Percentiles rank a stretch among this genome's conserved stretches.
phyloP scores from a whole-genome alignment of 1,140 invertebrate genomes.

The Heliconius nattereri region DNA sequence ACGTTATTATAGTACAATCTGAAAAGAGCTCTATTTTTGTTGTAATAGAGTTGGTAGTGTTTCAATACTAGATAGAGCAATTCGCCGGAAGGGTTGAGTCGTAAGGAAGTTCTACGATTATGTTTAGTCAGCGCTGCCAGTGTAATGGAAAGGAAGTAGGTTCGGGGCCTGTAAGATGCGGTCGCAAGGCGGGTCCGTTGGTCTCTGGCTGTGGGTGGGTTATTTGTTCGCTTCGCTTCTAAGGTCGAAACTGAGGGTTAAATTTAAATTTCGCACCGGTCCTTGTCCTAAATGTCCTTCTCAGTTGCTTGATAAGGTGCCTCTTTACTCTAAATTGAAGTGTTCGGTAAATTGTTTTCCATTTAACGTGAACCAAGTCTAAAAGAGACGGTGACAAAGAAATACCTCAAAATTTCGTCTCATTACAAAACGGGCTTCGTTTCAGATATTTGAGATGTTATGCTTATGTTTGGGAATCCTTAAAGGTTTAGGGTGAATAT shows the following conservation, averaged over 20 bases:
- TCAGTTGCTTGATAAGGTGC: conserved; percentile 69
- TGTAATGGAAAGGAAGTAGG: conserved; percentile 81
- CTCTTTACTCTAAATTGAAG: conserved; percentile 75
- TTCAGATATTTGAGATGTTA: conserved; percentile 30
- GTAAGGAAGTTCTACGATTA: conserved; percentile 81
- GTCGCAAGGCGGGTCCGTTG: conserved; percentile 74
- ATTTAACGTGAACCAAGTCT: conserved; percentile 36
- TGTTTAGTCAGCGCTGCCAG: conserved; percentile 78
- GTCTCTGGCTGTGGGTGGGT: conserved; percentile 54
- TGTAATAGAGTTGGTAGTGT: conserved; percentile 48
- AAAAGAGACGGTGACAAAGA: conserved; percentile 39
- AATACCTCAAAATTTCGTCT: conserved; percentile 35
- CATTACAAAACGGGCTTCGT: conserved; percentile 31
- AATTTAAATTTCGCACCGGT: conserved; percentile 77
- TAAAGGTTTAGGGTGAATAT: background rate
- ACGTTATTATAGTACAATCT: conserved; percentile 35
- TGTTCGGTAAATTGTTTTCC: conserved; percentile 64
- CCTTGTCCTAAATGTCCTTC: conserved; percentile 71
- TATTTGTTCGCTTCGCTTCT: conserved; percentile 79
- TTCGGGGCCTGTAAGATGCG: conserved; percentile 80
- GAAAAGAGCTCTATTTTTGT: conserved; percentile 46
- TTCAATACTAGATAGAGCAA: conserved; percentile 46
- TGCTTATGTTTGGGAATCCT: conserved; percentile 5
- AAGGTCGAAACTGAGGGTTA: conserved; percentile 73
- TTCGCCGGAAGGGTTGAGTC: conserved; percentile 77